These are phyloP conservation scores for Micrastur ruficollis DNA, from an alignment of 2,797 vertebrate genomes.

Conservation along the genomic window DNA sequence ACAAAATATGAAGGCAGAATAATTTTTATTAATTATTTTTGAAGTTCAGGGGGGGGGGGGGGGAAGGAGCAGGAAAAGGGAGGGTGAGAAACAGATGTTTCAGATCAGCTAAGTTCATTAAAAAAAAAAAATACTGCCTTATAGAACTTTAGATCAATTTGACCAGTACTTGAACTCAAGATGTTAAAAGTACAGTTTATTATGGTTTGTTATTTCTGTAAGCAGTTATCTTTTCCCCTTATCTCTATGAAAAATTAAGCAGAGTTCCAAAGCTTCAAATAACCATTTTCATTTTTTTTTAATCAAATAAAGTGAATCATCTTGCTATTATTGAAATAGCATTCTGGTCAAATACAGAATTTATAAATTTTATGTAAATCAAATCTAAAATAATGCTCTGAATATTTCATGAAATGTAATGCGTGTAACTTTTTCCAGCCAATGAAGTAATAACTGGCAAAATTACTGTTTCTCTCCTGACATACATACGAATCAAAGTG, in stretches of 20 bases:
- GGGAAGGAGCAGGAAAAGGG: constrained; percentile 42
- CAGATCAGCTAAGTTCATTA: constrained; percentile 77
- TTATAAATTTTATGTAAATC: constrained; percentile 66
- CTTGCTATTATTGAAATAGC: constrained; percentile 63
- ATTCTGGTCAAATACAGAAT: constrained; percentile 58
- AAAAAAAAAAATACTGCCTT: constrained; percentile 66
- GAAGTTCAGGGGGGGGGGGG: constrained; percentile 26
- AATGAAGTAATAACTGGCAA: constrained; percentile 49
- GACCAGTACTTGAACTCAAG: constrained; percentile 82
- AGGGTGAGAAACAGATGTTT: constrained; percentile 79
- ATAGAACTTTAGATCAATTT: constrained; percentile 79
- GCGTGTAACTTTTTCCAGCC: constrained; percentile 41
- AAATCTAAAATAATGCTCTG: constrained; percentile 64
- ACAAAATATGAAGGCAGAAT: constrained; percentile 72
- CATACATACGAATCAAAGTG: constrained; percentile 8
- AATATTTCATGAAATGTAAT: constrained; percentile 58
- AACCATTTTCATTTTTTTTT: constrained; percentile 69
- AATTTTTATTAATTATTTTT: constrained; percentile 78
- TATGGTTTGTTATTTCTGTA: constrained; percentile 78
- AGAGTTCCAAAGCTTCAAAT: constrained; percentile 70
- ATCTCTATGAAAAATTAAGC: constrained; percentile 77
- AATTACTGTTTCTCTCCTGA: constrained; percentile 56
- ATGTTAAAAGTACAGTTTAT: constrained; percentile 78
- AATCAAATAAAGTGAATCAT: constrained; percentile 69
- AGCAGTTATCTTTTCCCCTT: constrained; percentile 78